Evolutionary conservation across 2,888 invertebrate genomes (phyloP).

Genomic region (Mesoligia furuncula): DNA sequence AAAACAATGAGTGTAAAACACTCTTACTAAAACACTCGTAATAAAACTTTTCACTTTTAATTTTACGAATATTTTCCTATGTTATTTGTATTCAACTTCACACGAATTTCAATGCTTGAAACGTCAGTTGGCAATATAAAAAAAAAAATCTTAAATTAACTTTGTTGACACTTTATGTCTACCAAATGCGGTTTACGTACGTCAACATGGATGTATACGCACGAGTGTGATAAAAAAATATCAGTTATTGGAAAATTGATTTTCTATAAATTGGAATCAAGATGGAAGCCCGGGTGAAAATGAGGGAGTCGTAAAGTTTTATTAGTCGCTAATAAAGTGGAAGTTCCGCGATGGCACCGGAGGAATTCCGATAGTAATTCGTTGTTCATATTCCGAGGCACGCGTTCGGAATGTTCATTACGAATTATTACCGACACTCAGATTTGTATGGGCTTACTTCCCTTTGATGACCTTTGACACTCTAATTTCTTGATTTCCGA

Average conservation of each 20-base stretch:
- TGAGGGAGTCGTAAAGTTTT: conserved; percentile 73
- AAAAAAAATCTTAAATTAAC: too few relatives aligned
- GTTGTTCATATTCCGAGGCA: conserved; percentile 77
- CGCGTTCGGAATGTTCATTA: conserved; percentile 73
- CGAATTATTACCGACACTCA: conserved; percentile 69
- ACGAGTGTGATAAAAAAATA: conserved; percentile 29
- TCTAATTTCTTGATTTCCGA: conserved; percentile 57
- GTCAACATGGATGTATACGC: too few relatives aligned
- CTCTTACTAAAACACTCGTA: neutral
- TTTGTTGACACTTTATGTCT: too few relatives aligned
- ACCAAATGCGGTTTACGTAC: too few relatives aligned
- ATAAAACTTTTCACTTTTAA: neutral
- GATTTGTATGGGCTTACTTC: conserved; percentile 70
- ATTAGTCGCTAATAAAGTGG: conserved; percentile 73
- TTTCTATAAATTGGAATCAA: conserved; percentile 63
- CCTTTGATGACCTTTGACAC: conserved; percentile 63
- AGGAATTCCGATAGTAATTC: conserved; percentile 74
- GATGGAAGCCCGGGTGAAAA: conserved; percentile 62
- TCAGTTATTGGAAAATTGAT: conserved; percentile 64
- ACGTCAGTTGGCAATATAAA: neutral
- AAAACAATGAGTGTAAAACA: neutral
- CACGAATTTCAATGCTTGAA: neutral
- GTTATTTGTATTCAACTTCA: neutral
- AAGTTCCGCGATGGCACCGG: conserved; percentile 67
- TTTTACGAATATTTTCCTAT: neutral